Base-by-base conservation (phyloP, 2,888 invertebrate genomes). In the Drosophila anceps region DNA sequence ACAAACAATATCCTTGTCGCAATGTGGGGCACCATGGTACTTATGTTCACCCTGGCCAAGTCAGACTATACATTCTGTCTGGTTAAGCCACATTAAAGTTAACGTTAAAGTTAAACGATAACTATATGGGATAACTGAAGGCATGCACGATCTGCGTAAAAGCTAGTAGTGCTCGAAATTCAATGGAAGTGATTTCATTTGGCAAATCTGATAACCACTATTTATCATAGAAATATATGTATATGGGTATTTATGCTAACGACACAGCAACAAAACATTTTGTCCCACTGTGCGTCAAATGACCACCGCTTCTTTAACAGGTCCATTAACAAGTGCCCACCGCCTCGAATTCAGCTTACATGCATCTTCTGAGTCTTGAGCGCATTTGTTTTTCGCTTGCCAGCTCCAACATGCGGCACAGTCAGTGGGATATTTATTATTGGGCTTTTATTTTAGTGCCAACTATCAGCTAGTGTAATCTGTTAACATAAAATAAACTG, bases 341-440 rank as follows among this genome's bases (percentile, higher is more conserved):
- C 84, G 89, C 83, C 87, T 84, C 62, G 87, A 73, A 58, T 78
- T 83, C 78, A 62, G 75, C 73, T 88, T 77, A 81, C 77, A 83
- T 69, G 68, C 59, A 67, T 61, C 67, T 20, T 48, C 66, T 77
- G 67, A 72, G 73, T 75, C 67, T 57, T 71, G 69, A 46, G 57
- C 31, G 65, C 46, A 48, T 48, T 62, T 67, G 67, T 69, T 59
- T 67, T 73, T 69, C 72, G 73, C 69, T 77, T 41, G 44, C 18
- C 31, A n/a, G 20, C 24, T 54, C 15, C 6, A 37, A 39, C 27
- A 39, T 24, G 73, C 58, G 33, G 13, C 60, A 51, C 46, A 43
- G 69, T 41, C 76, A 57, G 46, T 27, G 68, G 41, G 24, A 20
- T 58, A 37, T 24, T 53, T 37, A 35, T 29, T 73, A 29, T 57